Conservation (phyloP, 2,888 invertebrate species). For the Rotaria sp. region DNA sequence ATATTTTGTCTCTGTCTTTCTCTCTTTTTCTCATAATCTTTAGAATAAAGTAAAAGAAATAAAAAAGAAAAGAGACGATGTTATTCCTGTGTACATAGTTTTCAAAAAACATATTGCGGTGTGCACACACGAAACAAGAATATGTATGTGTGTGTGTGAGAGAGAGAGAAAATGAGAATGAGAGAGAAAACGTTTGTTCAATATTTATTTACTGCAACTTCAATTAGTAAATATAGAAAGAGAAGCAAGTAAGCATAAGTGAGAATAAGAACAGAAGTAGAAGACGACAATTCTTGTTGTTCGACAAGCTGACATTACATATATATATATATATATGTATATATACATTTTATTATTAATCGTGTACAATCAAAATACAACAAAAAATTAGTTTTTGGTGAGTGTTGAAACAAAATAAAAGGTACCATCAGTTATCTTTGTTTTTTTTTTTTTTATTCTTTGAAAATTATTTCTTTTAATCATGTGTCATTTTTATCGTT, state of each 20-base stretch:
- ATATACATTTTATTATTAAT: background rate
- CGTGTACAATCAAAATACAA: background rate
- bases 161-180: background rate
- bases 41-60: background rate
- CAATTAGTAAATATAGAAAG: conserved; percentile 6
- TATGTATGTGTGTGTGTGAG: background rate
- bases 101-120: background rate
- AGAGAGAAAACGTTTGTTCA: background rate
- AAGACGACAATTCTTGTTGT: conserved; percentile 6
- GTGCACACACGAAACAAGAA: background rate
- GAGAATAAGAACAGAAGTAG: conserved; percentile 6
- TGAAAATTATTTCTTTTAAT: background rate
- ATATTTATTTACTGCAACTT: conserved; percentile 6
- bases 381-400: background rate
- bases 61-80: background rate
- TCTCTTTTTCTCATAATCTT: background rate
- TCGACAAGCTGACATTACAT: background rate
- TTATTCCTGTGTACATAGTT: conserved; percentile 6
- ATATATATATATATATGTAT: background rate
- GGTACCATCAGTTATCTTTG: no score
- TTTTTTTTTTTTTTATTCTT: no score
- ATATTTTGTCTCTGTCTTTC: background rate
- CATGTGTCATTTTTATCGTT: conserved; percentile 8
- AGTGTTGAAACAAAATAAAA: background rate
- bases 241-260: conserved; percentile 6